These are phyloP conservation scores for Potorous gilbertii DNA, from an alignment of 2,797 vertebrate genomes.

Conservation along the genomic window DNA sequence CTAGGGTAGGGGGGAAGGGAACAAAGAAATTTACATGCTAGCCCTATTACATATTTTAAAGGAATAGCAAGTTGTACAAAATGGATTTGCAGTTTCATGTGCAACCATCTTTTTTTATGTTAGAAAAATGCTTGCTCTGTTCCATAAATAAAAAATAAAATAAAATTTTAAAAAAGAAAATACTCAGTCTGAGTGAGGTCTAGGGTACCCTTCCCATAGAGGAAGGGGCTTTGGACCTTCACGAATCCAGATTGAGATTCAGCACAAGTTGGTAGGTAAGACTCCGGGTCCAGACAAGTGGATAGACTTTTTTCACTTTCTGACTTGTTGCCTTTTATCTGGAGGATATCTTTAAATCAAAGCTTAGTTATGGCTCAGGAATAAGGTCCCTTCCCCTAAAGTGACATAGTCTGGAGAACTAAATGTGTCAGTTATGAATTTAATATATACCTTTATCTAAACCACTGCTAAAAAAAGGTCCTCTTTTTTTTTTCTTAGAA, in stretches of 20 bases:
- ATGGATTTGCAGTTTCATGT: too few species aligned
- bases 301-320: not conserved
- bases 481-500: not conserved
- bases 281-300: not conserved
- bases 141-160: too few species aligned
- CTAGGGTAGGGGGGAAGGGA: too few species aligned
- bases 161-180: not conserved
- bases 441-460: not conserved
- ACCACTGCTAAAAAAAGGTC: not conserved
- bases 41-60: too few species aligned
- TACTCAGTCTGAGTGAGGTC: not conserved
- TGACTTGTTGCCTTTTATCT: not conserved
- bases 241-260: not conserved
- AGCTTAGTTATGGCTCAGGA: not conserved
- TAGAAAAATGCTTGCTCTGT: too few species aligned
- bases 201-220: not conserved
- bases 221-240: not conserved
- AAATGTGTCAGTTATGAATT: not conserved
- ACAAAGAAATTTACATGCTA: too few species aligned
- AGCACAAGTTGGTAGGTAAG: not conserved
- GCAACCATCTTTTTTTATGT: too few species aligned
- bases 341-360: not conserved
- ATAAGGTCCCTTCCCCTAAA: not conserved
- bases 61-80: too few species aligned
- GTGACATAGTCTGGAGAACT: not conserved